Percentiles rank a stretch among this genome's conserved stretches.
Conservation (phyloP, 2,113 vertebrate species). For the Sander lucioperca region DNA sequence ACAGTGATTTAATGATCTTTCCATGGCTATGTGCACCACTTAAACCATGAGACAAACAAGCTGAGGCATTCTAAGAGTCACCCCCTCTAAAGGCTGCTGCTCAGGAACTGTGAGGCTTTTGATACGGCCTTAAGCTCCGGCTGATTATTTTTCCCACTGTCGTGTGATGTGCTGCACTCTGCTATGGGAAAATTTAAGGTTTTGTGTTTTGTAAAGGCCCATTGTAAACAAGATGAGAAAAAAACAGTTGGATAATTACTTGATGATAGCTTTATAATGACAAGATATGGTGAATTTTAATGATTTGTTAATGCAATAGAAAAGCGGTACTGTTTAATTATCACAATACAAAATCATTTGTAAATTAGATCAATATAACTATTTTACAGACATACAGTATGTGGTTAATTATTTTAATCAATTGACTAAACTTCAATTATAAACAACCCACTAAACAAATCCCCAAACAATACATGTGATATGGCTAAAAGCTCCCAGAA, state of each 20-base stretch:
- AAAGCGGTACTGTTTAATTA: slow-evolving; percentile 4
- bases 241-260: slow-evolving; percentile 73
- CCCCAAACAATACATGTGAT: background rate
- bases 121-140: slow-evolving; percentile 72
- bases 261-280: slow-evolving; percentile 61
- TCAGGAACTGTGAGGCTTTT: slow-evolving; percentile 81
- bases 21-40: slow-evolving; percentile 83
- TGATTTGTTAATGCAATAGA: slow-evolving; percentile 42
- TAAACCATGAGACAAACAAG: slow-evolving; percentile 84
- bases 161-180: slow-evolving; percentile 68
- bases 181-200: slow-evolving; percentile 79
- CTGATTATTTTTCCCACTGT: slow-evolving; percentile 75
- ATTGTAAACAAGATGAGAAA: slow-evolving; percentile 68
- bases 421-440: background rate
- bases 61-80: slow-evolving; percentile 80
- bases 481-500: background rate
- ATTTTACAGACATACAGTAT: fast-evolving
- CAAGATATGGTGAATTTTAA: slow-evolving; percentile 38
- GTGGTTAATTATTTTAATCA: background rate
- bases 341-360: background rate
- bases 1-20: slow-evolving; percentile 89
- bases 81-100: slow-evolving; percentile 77
- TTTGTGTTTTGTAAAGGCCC: slow-evolving; percentile 71
- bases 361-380: background rate
- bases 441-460: background rate